Conservation (phyloP, 2,888 invertebrate genomes). For the Sminthurides aquaticus region DNA sequence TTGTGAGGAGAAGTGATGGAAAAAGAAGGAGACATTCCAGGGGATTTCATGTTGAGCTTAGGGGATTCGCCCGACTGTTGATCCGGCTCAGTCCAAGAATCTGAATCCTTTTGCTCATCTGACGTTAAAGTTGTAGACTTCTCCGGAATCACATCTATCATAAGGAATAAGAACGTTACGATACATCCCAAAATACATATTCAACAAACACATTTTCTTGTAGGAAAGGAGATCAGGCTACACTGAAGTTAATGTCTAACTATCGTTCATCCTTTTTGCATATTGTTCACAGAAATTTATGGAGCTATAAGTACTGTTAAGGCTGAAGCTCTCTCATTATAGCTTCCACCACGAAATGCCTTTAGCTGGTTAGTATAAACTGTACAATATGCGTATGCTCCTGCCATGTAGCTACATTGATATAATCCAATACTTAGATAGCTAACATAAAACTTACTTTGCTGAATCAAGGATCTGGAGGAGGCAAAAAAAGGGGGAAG, state of each 20-base stretch:
- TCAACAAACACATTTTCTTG: neutral
- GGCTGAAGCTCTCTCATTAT: too few relatives aligned
- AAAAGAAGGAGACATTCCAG: conserved; percentile 30
- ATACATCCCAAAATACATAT: neutral
- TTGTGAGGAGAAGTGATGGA: conserved; percentile 10
- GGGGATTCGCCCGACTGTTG: conserved; percentile 41
- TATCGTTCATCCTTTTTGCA: too few relatives aligned
- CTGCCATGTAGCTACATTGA: too few relatives aligned
- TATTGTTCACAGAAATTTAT: too few relatives aligned
- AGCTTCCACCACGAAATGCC: too few relatives aligned
- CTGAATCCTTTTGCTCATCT: conserved; percentile 41
- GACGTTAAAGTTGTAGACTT: conserved; percentile 36
- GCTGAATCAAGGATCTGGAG: conserved; percentile 65
- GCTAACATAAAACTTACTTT: conserved; percentile 29
- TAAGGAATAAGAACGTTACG: too few relatives aligned
- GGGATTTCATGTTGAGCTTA: conserved; percentile 35
- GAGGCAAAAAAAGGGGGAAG: conserved; percentile 91
- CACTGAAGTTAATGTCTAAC: too few relatives aligned
- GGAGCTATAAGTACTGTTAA: too few relatives aligned
- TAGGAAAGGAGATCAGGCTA: too few relatives aligned
- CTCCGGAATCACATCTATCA: conserved; percentile 30
- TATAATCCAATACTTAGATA: too few relatives aligned
- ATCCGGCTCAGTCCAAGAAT: conserved; percentile 42
- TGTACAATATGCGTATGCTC: too few relatives aligned
- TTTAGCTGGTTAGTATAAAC: too few relatives aligned